These are phyloP conservation scores for Neolamprologus caudopunctatus DNA, from an alignment of 2,113 vertebrate genomes.

Conservation along the genomic window DNA sequence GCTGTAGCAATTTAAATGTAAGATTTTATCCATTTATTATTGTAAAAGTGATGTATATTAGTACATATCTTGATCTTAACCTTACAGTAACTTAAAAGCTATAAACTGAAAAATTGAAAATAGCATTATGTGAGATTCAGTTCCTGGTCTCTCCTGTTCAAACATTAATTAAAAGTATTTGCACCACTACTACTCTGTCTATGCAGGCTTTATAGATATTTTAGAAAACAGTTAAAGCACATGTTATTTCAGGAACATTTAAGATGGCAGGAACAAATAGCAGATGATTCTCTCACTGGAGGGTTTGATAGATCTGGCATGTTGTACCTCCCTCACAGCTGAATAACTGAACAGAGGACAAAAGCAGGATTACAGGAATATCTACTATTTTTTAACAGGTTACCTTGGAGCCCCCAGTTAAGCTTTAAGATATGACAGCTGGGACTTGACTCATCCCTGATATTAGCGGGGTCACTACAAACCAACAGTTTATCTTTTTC, in stretches of 20 bases:
- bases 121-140: accelerated
- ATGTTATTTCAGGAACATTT: neutral
- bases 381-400: conserved; percentile 26
- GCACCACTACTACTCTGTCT: neutral
- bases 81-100: neutral
- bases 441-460: neutral
- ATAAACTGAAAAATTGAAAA: neutral
- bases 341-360: neutral
- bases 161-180: neutral
- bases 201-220: neutral
- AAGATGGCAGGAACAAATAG: neutral
- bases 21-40: neutral
- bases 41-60: neutral
- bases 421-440: conserved; percentile 10
- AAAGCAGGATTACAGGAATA: neutral
- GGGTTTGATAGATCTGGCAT: neutral
- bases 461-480: conserved; percentile 1
- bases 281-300: neutral
- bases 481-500: neutral
- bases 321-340: accelerated
- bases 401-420: neutral
- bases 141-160: neutral
- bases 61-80: neutral
- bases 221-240: neutral
- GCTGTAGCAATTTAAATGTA: neutral